Evolutionary conservation across 2,797 vertebrate genomes (phyloP).

Genomic region (Mus caroli): DNA sequence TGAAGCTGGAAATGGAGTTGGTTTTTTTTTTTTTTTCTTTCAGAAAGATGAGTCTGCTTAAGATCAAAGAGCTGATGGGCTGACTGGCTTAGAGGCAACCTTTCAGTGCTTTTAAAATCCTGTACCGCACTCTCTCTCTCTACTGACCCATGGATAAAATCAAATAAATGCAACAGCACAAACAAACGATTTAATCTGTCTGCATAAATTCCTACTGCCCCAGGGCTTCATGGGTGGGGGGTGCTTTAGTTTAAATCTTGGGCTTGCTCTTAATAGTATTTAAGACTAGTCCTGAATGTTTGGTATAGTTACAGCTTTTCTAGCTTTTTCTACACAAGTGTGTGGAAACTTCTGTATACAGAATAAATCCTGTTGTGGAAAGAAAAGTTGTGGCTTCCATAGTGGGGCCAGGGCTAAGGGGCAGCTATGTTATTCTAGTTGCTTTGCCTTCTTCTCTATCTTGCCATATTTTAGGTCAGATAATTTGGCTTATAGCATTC

Average conservation of each 20-base stretch:
- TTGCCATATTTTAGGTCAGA: conserved; percentile 78
- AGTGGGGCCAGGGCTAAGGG: background rate
- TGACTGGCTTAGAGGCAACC: background rate
- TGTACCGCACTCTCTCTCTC: background rate
- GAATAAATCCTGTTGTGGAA: background rate
- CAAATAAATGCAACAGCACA: background rate
- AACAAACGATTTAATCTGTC: background rate
- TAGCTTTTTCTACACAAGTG: background rate
- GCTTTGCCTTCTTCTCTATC: conserved; percentile 22
- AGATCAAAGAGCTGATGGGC: background rate
- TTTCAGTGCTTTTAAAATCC: background rate
- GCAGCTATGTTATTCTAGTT: conserved; percentile 19
- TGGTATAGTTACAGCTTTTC: background rate
- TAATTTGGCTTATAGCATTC: conserved; percentile 71
- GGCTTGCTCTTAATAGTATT: conserved; percentile 16
- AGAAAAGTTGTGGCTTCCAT: conserved; percentile 8
- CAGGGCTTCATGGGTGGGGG: background rate
- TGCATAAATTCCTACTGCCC: conserved; percentile 7
- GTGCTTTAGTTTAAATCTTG: conserved; percentile 48
- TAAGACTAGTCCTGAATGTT: conserved; percentile 19
- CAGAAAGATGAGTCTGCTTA: background rate
- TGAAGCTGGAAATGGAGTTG: background rate
- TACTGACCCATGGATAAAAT: background rate
- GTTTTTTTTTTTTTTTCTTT: background rate
- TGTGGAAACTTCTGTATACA: background rate